phyloP scores from a whole-genome alignment of 2,888 invertebrate species.

The Lochmaea crataegi region DNA sequence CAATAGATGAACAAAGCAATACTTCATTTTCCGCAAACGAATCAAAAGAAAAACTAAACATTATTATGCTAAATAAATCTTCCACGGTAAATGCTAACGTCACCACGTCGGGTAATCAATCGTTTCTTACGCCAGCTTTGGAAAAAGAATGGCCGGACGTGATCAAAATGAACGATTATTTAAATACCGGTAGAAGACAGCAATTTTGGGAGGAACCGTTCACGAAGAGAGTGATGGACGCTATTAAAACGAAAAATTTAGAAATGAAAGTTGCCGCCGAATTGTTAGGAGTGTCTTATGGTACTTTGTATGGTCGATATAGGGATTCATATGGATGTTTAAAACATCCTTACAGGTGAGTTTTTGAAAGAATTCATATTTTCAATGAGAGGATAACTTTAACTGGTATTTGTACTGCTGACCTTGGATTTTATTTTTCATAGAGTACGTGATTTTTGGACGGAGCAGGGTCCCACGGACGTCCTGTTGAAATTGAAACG shows the following conservation, averaged over 20 bases:
- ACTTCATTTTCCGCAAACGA: slow-evolving; percentile 51
- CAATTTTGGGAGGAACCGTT: slow-evolving; percentile 95
- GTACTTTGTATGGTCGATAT: slow-evolving; percentile 89
- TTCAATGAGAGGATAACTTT: too few species aligned
- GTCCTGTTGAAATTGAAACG: slow-evolving; percentile 77
- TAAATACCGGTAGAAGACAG: slow-evolving; percentile 86
- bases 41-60: slow-evolving; percentile 37
- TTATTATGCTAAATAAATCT: slow-evolving; percentile 54
- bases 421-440: slow-evolving; percentile 43
- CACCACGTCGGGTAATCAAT: slow-evolving; percentile 55
- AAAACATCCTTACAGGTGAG: slow-evolving; percentile 86
- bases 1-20: slow-evolving; percentile 54
- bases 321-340: slow-evolving; percentile 90
- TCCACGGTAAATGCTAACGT: slow-evolving; percentile 46
- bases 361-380: background rate
- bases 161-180: slow-evolving; percentile 87
- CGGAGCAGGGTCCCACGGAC: slow-evolving; percentile 80
- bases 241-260: slow-evolving; percentile 88
- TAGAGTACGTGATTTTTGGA: slow-evolving; percentile 81
- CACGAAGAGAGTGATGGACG: slow-evolving; percentile 89
- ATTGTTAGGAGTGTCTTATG: slow-evolving; percentile 89
- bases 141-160: slow-evolving; percentile 73
- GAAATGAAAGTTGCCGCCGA: slow-evolving; percentile 95
- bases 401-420: background rate
- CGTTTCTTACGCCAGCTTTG: slow-evolving; percentile 61